These are phyloP conservation scores for Thymelicus acteon DNA, from an alignment of 2,888 invertebrate species.

Conservation along the genomic window DNA sequence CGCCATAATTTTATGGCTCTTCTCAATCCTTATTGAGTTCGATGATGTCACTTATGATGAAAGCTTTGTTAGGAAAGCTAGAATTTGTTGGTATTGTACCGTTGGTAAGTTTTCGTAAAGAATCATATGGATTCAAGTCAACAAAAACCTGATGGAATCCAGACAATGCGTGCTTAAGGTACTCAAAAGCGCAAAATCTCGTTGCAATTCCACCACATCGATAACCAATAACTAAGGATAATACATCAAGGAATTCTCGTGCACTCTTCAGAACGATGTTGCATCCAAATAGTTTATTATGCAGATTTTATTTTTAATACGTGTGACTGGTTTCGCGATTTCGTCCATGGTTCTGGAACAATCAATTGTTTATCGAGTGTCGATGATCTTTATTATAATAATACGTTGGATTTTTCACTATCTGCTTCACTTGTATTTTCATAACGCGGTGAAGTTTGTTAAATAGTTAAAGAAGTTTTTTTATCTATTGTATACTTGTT, in stretches of 20 bases:
- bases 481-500: no score
- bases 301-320: slow-evolving; percentile 57
- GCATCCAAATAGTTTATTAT: slow-evolving; percentile 57
- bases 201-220: slow-evolving; percentile 28
- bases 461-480: neutral
- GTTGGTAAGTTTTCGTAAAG: neutral
- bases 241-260: slow-evolving; percentile 44
- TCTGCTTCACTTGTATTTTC: neutral
- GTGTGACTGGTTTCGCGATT: slow-evolving; percentile 43
- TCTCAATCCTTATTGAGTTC: neutral
- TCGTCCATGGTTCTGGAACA: slow-evolving; percentile 16
- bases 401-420: slow-evolving; percentile 8
- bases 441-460: neutral
- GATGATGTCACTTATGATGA: neutral
- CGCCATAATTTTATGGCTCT: neutral
- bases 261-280: slow-evolving; percentile 28
- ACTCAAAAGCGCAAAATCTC: slow-evolving; percentile 31
- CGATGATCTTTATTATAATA: slow-evolving; percentile 12
- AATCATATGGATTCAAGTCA: neutral
- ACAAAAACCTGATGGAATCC: slow-evolving; percentile 15
- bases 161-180: slow-evolving; percentile 29
- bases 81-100: neutral
- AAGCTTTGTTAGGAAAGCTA: no score
- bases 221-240: slow-evolving; percentile 38
- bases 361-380: slow-evolving; percentile 28